These are phyloP conservation scores for Cavia porcellus DNA, from an alignment of 2,113 vertebrate species.

Conservation along the genomic window DNA sequence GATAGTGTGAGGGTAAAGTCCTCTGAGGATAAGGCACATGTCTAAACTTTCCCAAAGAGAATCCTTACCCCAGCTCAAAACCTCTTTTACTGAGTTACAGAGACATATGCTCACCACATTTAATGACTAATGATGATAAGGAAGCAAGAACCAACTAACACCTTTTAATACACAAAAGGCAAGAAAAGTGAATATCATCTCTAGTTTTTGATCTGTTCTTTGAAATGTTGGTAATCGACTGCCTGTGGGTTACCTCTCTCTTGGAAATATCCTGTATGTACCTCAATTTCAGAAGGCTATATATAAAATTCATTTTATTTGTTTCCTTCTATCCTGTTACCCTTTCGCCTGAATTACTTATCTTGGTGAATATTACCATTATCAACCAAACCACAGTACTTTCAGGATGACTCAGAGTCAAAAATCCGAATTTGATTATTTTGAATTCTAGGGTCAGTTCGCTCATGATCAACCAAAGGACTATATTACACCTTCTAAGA, in stretches of 20 bases:
- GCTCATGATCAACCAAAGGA: neutral
- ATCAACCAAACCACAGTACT: neutral
- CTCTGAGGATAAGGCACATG: neutral
- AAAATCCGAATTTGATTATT: slow-evolving; percentile 20
- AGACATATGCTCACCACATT: neutral
- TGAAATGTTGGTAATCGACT: neutral
- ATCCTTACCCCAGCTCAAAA: neutral
- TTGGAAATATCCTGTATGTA: neutral
- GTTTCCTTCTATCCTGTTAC: neutral
- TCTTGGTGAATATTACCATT: neutral
- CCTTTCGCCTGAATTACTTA: neutral
- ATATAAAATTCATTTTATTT: neutral
- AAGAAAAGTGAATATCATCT: neutral
- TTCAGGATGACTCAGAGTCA: neutral
- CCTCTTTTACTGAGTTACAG: neutral
- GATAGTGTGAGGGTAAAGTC: neutral
- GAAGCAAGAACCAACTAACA: neutral
- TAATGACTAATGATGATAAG: neutral
- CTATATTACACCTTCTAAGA: neutral
- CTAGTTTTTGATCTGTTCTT: neutral
- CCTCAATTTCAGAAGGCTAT: neutral
- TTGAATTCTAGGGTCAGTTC: neutral
- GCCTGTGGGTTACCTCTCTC: neutral
- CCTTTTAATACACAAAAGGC: neutral
- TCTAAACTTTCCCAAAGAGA: neutral